phyloP scores from a whole-genome alignment of 35 echinoderm and acorn worm species.

The Ptychodera flava region DNA sequence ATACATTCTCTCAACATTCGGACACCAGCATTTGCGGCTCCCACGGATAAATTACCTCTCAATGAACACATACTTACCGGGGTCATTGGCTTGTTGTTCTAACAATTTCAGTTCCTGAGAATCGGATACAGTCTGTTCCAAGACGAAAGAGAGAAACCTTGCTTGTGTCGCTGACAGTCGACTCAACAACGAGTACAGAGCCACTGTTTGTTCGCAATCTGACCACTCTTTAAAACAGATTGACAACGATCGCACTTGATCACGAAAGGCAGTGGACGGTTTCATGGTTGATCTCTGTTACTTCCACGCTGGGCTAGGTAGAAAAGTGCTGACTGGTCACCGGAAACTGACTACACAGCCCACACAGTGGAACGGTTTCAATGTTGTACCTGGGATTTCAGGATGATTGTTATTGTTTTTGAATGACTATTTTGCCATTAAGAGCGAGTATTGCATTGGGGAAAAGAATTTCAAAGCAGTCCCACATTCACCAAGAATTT shows the following conservation, averaged over 20 bases:
- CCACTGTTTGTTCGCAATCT: conserved; percentile 95
- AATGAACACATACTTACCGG: no score
- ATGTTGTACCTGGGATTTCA: no score
- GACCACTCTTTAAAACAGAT: conserved; percentile 97
- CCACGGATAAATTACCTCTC: no score
- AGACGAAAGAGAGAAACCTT: conserved; percentile 71
- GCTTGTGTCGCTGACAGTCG: conserved; percentile 75
- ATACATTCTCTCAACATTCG: neutral
- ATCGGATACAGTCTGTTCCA: conserved; percentile 80
- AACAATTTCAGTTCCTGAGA: conserved; percentile 58
- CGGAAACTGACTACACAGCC: no score
- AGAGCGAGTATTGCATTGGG: no score
- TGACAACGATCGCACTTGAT: conserved; percentile 74
- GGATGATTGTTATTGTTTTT: no score
- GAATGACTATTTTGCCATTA: no score
- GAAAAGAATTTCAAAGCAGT: neutral
- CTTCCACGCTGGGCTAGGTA: no score
- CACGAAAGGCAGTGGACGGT: conserved; percentile 70
- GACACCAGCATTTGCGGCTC: no score
- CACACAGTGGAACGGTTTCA: no score
- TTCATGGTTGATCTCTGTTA: conserved; percentile 65
- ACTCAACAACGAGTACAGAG: conserved; percentile 75
- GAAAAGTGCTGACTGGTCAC: no score
- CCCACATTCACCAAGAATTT: neutral
- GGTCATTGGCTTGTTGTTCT: conserved; percentile 90